Conservation (phyloP, 1,140 invertebrate species). For the Diabrotica undecimpunctata region DNA sequence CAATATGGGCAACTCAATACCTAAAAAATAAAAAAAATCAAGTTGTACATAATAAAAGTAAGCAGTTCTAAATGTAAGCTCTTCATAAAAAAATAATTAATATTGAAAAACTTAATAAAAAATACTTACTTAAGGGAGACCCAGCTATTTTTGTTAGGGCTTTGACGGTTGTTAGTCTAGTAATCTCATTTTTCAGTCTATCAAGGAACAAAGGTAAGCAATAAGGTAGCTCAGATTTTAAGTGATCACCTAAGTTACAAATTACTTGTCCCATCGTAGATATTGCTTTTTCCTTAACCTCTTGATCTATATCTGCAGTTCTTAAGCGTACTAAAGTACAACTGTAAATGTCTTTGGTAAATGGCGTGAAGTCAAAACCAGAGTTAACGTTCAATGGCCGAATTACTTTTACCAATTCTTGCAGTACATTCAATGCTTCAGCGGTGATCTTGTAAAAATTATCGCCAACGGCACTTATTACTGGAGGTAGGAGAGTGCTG, state of each 20-base stretch:
- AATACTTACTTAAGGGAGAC: slow-evolving; percentile 62
- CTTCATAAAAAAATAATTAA: neutral
- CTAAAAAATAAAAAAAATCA: slow-evolving; percentile 27
- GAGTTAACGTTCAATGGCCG: slow-evolving; percentile 70
- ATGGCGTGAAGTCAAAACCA: slow-evolving; percentile 72
- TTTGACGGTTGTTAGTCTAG: slow-evolving; percentile 92
- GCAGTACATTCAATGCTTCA: slow-evolving; percentile 87
- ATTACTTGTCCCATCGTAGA: slow-evolving; percentile 96
- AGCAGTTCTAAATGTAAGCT: neutral
- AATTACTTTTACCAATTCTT: slow-evolving; percentile 93
- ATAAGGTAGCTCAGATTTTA: slow-evolving; percentile 69
- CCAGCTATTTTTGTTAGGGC: slow-evolving; percentile 91
- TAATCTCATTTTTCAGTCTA: slow-evolving; percentile 93
- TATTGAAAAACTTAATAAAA: neutral
- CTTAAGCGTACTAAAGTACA: slow-evolving; percentile 82
- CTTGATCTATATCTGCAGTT: slow-evolving; percentile 96
- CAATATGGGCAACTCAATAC: slow-evolving; percentile 85
- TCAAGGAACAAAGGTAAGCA: slow-evolving; percentile 94
- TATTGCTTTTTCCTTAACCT: slow-evolving; percentile 97
- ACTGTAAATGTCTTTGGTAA: slow-evolving; percentile 77
- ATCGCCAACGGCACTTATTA: slow-evolving; percentile 86
- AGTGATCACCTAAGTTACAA: slow-evolving; percentile 82
- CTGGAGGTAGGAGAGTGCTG: slow-evolving; percentile 76
- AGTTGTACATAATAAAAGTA: neutral
- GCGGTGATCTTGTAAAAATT: slow-evolving; percentile 98